These are phyloP conservation scores for Danio albolineatus DNA, from an alignment of 2,797 vertebrate genomes.

Conservation along the genomic window DNA sequence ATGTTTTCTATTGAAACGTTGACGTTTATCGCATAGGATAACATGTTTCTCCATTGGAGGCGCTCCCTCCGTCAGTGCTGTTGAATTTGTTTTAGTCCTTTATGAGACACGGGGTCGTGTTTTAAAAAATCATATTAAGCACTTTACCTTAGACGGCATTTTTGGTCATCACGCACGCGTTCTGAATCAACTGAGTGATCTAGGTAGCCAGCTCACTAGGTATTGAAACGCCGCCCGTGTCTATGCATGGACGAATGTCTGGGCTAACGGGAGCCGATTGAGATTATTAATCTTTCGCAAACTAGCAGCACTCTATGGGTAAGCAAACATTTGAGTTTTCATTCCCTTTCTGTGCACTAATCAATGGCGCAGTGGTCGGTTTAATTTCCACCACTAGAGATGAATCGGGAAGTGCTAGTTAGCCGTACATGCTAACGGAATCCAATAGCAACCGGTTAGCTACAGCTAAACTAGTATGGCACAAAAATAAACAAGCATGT, in stretches of 20 bases:
- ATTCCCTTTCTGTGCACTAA: not conserved
- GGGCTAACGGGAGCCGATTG: conserved; percentile 8
- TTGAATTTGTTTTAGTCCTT: not conserved
- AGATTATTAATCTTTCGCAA: conserved; percentile 17
- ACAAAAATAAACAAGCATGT: not conserved
- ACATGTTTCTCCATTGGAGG: not conserved
- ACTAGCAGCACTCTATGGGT: conserved; percentile 51
- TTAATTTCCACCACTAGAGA: not conserved
- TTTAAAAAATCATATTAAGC: not conserved
- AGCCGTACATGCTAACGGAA: conserved; percentile 26
- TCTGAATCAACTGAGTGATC: not conserved
- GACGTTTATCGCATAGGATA: not conserved
- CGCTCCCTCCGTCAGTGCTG: not conserved
- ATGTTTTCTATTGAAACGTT: not conserved
- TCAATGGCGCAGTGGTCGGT: not conserved
- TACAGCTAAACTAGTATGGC: not conserved
- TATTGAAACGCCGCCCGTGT: conserved; percentile 14
- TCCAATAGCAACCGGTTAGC: conserved; percentile 36
- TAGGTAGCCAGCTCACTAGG: not conserved
- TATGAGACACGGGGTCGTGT: conserved; percentile 4
- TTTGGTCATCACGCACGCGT: not conserved
- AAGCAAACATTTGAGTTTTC: conserved; percentile 21
- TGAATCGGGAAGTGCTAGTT: conserved; percentile 26
- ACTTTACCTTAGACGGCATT: not conserved
- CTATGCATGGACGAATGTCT: conserved; percentile 1